Evolutionary conservation across 2,888 invertebrate species (phyloP), one percentile per base, ranked within the genome.

Genomic region (Dryomyza anilis): DNA sequence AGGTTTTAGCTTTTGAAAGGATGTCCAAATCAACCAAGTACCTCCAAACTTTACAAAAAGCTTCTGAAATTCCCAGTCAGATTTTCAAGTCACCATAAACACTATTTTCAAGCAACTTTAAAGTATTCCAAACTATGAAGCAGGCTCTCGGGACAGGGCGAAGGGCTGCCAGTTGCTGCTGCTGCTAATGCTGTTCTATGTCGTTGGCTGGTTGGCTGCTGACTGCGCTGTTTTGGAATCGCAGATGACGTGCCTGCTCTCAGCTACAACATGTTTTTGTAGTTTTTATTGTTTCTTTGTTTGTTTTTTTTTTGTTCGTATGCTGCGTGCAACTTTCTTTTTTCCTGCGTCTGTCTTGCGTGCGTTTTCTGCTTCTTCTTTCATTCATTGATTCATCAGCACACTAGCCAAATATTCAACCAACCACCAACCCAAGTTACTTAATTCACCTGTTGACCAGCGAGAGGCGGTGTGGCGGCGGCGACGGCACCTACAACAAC

Each of bases 311-410:
- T 43, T 33, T 53, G 25, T 61, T 55, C 19, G 23, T 39, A 29
- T 19, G 10, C 53, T 61, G 19, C 61, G 52, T 61, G 21, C 52
- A 61, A 61, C 61, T 61, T 61, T 61, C 61, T 61, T 61, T 61
- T 52, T 29, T 55, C n/a, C n/a, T 43, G 19, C 8, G 43, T 43
- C 19, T 16, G n/a, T 7, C 1, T 43, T 1, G 43, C 19, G 5
- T 43, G 43, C 43, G n/a, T 7, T 25, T 25, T 52, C 16, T 14
- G 23, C 23, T 23, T 14, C n/a, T 36, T 33, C 55, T 36, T 55
- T 55, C 55, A 55, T 55, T 33, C 33, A 55, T 55, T 55, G 27
- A 55, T 33, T 55, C 33, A 55, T 36, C 27, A 50, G 12, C 33
- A 55, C 25, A 14, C 25, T 50, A 19, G 23, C 12, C 16, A 3